Evolutionary conservation across 1,140 invertebrate species (phyloP), one percentile per base, ranked within the genome.

Genomic region (Andricus grossulariae): DNA sequence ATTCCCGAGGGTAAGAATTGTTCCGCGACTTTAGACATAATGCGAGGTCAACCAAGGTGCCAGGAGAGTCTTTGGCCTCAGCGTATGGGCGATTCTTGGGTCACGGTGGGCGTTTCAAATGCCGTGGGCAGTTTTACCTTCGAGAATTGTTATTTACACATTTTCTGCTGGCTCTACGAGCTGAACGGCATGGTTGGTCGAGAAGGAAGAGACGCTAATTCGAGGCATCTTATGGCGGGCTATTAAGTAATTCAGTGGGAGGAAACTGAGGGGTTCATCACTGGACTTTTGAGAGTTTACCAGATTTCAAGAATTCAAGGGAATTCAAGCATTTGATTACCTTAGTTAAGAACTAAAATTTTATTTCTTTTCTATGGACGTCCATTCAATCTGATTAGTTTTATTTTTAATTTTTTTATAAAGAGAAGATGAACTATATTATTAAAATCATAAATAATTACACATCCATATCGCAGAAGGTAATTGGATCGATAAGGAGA

Each of bases 61-160:
- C n/a, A 80, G 51, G 49, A 76, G 75, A 80, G 83, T 84, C 82
- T 84, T 84, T 84, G 82, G 82, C 80, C 83, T 79, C 78, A 4
- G 49, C 32, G 73, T 52, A 77, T 66, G 54, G 73, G 57, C 71
- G 78, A 72, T 79, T 52, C 81, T 39, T 70, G 19, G 39, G 54
- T 66, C 75, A 60, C 75, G 52, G 83, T 83, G 78, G 83, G 83
- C 83, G 83, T 83, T 60, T 55, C 60, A 75, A 39, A 72, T 50
- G 71, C 72, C 39, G 82, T 83, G 82, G 82, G 82, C 72, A 82
- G 82, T 79, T 66, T 57, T 52, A 45, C 54, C 71, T 50, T 74
- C 76, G 60, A 49, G 50, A 39, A 50, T 75, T 66, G 60, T 66
- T 66, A 66, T 66, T 66, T 66, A 66, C 60, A 66, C 60, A 66